These are phyloP conservation scores for Siphamia tubifer DNA, from an alignment of 2,113 vertebrate genomes.

Conservation along the genomic window DNA sequence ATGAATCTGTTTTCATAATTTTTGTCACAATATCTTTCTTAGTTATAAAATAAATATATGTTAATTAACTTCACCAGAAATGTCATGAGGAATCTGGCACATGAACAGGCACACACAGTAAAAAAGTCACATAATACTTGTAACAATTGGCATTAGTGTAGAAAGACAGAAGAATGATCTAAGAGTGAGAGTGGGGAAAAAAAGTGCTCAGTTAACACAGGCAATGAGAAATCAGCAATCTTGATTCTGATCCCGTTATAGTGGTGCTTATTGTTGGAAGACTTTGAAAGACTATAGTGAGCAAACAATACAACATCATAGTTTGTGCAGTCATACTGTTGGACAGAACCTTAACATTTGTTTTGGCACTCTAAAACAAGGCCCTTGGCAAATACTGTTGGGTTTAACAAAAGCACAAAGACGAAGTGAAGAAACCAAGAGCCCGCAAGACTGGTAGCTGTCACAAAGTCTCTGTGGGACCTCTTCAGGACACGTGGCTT, in stretches of 20 bases:
- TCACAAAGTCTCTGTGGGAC: constrained; percentile 28
- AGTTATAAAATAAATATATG: constrained; percentile 51
- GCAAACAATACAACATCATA: neutral
- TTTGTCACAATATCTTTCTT: neutral
- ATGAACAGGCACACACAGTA: constrained; percentile 43
- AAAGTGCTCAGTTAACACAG: constrained; percentile 69
- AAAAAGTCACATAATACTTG: constrained; percentile 39
- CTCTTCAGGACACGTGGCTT: constrained; percentile 54
- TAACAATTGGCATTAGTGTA: constrained; percentile 48
- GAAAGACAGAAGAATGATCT: constrained; percentile 22
- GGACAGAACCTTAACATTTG: neutral
- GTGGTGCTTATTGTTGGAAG: constrained; percentile 23
- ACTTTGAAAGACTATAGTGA: constrained; percentile 9
- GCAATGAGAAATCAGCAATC: neutral
- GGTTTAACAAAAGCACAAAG: constrained; percentile 12
- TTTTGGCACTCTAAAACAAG: constrained; percentile 53
- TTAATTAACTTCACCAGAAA: constrained; percentile 26
- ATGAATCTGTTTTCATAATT: too few species aligned
- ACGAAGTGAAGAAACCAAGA: constrained; percentile 28
- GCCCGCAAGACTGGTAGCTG: constrained; percentile 19
- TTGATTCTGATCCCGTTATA: constrained; percentile 2
- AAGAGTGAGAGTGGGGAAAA: constrained; percentile 30
- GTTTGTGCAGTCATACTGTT: constrained; percentile 16
- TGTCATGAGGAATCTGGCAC: constrained; percentile 12
- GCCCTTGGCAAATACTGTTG: constrained; percentile 40